Base-by-base conservation (phyloP, 2,888 invertebrate species). In the Lithosia quadra region DNA sequence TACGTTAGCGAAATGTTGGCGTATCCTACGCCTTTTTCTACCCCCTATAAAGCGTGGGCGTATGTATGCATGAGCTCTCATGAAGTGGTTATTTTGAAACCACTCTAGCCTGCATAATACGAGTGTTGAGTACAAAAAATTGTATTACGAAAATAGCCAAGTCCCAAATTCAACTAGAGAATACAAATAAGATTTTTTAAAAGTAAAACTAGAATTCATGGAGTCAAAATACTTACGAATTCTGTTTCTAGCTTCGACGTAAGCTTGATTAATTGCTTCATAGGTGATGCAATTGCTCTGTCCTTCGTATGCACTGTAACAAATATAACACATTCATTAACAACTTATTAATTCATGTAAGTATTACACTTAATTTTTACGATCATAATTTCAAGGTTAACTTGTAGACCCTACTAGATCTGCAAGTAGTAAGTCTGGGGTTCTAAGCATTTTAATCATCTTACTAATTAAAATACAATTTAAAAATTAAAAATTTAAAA, bases 261-360 rank as follows among this genome's bases (percentile, higher is more conserved):
- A 98, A 59, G 98, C 98, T 82, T 97, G 97, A 94, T 98, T 98
- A 72, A 98, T 96, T 65, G 98, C 98, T 84, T 98, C 98, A 89
- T 98, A 98, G 8, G 98, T 98, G 88, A 98, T 98, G 91, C 98
- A 98, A 72, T 97, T 97, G 76, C 97, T 96, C 64, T 97, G 96
- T 62, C 96, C 96, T 81, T 96, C 96, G 84, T 96, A 96, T 22
- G 95, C 96, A 73, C 97, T 97, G 95, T 68, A 95, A 96, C 84
- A 91, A 92, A 87, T 62, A 73, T 69, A 43, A 56, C 70, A 74
- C 13, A 68, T 68, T 73, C 57, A 69, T 63, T 63, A 33, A 63
- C 15, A 24, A 36, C 13, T 22, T 24, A 60, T 39, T 39, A 18
- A 60, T 21, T 39, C 0, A 39, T 60, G 5, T 21, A 34, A n/a